Evolutionary conservation across 2,113 vertebrate species (phyloP), one percentile per base, ranked within the genome.

Genomic region (Lucifuga dentata): DNA sequence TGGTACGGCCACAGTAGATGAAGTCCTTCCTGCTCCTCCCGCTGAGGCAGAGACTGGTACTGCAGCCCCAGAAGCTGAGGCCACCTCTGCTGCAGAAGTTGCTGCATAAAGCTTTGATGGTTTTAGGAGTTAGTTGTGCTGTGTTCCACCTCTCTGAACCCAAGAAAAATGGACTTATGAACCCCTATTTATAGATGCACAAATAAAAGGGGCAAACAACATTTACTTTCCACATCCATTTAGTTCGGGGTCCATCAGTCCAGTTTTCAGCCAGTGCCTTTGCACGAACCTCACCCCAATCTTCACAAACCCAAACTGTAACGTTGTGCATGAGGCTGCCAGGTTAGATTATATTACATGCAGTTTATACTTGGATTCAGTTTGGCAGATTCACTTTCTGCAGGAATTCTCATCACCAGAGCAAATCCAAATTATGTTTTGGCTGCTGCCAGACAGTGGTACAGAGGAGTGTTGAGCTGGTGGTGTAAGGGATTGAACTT

Each of bases 1-100:
- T 38, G 87, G 84, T 85, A 86, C 40, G 74, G 60, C 76, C 43
- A 32, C 76, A 56, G 69, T 80, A 80, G 87, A 79, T 23, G 81
- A 80, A 53, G 66, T 19, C 63, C 48, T 59, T 43, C 58, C 69
- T 12, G 33, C 71, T 51, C 51, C 81, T 45, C 52, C 73, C 0
- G 32, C 77, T 67, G 84, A 87, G 23, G 72, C 72, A 46, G 75
- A 83, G 51, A 64, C 72, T 45, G 53, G 17, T 26, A 20, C 70
- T 20, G 60, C 51, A 36, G 79, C 70, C 61, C 68, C 46, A 3
- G 73, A 80, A 63, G 76, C 81, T 33, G 81, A 78, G 45, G 85
- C 39, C 0, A 24, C 56, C 24, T 49, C 71, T 35, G 69, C 78
- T 55, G 61, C 84, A 32, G 84, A 81, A 16, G 48, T 68, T 24